Percentiles rank a stretch among this genome's conserved stretches.
Conservation (phyloP, 2,113 vertebrate species). For the Triplophysa dalaica region DNA sequence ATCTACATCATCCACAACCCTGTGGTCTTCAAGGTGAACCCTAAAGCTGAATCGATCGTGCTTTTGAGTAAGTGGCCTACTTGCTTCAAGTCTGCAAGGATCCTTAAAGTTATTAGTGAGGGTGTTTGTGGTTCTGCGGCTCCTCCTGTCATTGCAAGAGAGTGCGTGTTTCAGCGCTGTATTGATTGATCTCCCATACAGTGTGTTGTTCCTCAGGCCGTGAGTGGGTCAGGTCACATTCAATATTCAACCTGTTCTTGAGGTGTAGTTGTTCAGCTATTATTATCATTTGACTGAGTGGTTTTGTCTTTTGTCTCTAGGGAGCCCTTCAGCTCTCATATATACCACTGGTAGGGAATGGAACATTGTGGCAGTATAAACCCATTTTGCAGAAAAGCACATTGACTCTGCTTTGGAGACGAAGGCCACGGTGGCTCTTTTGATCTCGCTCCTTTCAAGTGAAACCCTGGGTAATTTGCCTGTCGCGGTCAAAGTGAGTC, state of each 20-base stretch:
- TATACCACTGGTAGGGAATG: background rate
- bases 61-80: background rate
- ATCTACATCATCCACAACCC: background rate
- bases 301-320: conserved; percentile 22
- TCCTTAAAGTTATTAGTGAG: background rate
- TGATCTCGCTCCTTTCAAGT: conserved; percentile 53
- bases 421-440: conserved; percentile 41
- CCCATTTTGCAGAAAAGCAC: conserved; percentile 42
- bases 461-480: conserved; percentile 46
- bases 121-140: conserved; percentile 59
- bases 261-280: background rate
- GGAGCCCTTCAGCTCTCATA: conserved; percentile 10
- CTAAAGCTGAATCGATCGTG: background rate
- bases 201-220: conserved; percentile 64
- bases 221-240: conserved; percentile 44
- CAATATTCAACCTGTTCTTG: background rate
- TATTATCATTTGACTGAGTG: conserved; percentile 10
- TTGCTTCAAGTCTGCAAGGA: background rate
- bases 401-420: conserved; percentile 43
- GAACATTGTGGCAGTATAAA: conserved; percentile 14
- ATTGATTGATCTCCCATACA: conserved; percentile 63
- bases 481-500: conserved; percentile 44
- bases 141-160: conserved; percentile 63
- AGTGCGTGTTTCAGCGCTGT: conserved; percentile 63
- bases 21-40: conserved; percentile 9